Evolutionary conservation across 2,888 invertebrate genomes (phyloP).

Genomic region (Arctia plantaginis): DNA sequence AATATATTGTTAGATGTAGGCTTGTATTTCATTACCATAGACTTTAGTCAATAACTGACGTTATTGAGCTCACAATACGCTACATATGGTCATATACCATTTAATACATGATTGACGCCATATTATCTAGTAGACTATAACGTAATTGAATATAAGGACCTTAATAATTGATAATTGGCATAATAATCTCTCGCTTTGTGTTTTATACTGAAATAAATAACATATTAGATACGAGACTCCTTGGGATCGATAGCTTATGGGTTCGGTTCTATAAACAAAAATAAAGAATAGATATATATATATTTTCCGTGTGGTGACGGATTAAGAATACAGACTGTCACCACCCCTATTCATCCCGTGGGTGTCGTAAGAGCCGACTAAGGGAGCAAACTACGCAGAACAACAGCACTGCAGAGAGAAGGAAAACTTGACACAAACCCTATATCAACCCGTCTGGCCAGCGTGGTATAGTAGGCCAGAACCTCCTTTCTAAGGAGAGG

Average conservation of each 20-base stretch:
- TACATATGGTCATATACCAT: constrained; percentile 31
- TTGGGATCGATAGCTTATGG: neutral
- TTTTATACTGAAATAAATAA: neutral
- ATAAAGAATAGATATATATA: too few relatives aligned
- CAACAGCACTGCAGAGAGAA: too few relatives aligned
- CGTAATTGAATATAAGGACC: constrained; percentile 10
- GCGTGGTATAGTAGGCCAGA: too few relatives aligned
- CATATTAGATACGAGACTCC: neutral
- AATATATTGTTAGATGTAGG: constrained; percentile 23
- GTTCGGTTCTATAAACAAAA: too few relatives aligned
- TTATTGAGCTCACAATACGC: constrained; percentile 21
- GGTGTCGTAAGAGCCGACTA: too few relatives aligned
- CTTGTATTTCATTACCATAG: constrained; percentile 39
- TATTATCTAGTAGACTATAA: neutral
- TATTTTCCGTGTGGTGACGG: too few relatives aligned
- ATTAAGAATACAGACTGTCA: too few relatives aligned
- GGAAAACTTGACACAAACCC: too few relatives aligned
- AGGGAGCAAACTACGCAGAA: too few relatives aligned
- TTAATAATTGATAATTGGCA: constrained; percentile 17
- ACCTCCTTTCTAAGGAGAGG: too few relatives aligned
- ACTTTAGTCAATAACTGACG: constrained; percentile 39
- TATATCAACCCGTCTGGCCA: too few relatives aligned
- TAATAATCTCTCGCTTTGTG: neutral
- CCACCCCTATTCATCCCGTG: too few relatives aligned
- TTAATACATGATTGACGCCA: constrained; percentile 32